Evolutionary conservation across 1,140 invertebrate genomes (phyloP).

Genomic region (Solen grandis): DNA sequence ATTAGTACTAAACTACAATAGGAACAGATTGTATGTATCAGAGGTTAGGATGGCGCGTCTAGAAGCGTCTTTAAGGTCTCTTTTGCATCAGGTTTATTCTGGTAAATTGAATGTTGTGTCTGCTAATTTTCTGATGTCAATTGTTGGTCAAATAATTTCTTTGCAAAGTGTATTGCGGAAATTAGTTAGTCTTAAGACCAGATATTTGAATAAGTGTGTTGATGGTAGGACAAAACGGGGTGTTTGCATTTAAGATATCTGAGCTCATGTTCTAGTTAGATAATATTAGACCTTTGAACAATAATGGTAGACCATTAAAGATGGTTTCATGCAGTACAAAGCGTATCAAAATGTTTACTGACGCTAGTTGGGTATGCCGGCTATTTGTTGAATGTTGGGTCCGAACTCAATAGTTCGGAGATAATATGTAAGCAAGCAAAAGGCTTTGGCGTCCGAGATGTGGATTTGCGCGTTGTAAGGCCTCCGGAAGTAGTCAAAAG

Average conservation of each 20-base stretch:
- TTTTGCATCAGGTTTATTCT: neutral
- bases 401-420: too few relatives aligned
- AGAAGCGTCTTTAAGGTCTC: neutral
- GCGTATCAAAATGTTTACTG: conserved; percentile 7
- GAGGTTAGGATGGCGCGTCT: conserved; percentile 11
- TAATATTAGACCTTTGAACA: conserved; percentile 27
- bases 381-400: neutral
- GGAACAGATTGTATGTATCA: conserved; percentile 11
- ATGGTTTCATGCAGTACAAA: neutral
- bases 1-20: conserved; percentile 25
- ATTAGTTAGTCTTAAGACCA: conserved; percentile 19
- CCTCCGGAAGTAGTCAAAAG: neutral
- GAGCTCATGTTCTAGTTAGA: conserved; percentile 20
- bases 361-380: conserved; percentile 47
- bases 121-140: conserved; percentile 19
- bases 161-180: conserved; percentile 36
- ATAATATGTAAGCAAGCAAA: too few relatives aligned
- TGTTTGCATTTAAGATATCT: conserved; percentile 1
- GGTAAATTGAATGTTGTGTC: neutral
- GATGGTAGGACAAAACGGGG: conserved; percentile 32
- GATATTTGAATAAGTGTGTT: conserved; percentile 49
- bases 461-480: neutral
- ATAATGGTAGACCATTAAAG: conserved; percentile 10
- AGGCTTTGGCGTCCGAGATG: neutral
- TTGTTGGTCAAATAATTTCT: conserved; percentile 56